phyloP scores from a whole-genome alignment of 2,113 vertebrate genomes.

The Corvus hawaiiensis region DNA sequence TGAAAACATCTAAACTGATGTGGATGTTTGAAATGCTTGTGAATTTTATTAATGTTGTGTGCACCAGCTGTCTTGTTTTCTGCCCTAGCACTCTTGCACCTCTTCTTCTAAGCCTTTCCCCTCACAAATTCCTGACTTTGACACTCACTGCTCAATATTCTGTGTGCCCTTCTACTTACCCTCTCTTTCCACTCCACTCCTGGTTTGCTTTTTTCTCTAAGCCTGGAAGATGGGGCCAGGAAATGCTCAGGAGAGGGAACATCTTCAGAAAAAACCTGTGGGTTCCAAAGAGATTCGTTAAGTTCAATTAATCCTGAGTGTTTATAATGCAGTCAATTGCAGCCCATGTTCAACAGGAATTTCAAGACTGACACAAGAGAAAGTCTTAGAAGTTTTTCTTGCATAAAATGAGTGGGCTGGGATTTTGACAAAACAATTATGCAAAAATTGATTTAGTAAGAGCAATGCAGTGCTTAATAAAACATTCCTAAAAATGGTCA shows the following conservation, averaged over 20 bases:
- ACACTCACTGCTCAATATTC: neutral
- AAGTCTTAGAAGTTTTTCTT: neutral
- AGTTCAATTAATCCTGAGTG: neutral
- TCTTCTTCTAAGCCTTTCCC: neutral
- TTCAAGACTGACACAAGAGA: neutral
- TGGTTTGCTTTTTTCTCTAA: neutral
- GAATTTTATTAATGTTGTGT: neutral
- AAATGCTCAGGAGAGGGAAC: neutral
- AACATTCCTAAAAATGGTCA: neutral
- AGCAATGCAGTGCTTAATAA: neutral
- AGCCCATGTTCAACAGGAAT: neutral
- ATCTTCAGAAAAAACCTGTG: neutral
- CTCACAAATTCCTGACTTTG: neutral
- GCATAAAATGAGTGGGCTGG: neutral
- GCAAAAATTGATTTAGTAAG: neutral
- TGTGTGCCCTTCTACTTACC: neutral
- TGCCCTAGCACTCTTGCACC: neutral
- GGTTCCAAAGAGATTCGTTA: neutral
- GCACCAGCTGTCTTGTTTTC: neutral
- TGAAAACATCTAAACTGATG: neutral
- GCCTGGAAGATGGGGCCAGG: neutral
- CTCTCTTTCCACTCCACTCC: neutral
- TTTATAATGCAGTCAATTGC: neutral
- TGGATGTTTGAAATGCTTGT: neutral
- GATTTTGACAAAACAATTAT: neutral